Evolutionary conservation across 2,113 vertebrate genomes (phyloP).

Genomic region (Tupaia chinensis): DNA sequence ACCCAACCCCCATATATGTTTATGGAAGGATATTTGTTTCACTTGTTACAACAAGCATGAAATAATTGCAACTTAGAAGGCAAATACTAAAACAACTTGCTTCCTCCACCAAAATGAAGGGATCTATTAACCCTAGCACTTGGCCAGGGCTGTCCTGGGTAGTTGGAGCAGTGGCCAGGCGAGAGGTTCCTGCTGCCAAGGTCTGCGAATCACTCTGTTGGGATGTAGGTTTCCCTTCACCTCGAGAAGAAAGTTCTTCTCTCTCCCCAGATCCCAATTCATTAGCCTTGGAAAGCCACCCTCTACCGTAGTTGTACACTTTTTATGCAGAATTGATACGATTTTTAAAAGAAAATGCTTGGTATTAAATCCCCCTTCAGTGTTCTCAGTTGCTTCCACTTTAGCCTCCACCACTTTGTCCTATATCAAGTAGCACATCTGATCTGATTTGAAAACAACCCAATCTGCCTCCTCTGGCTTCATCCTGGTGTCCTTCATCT

Average conservation of each 20-base stretch:
- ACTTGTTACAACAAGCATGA: not conserved
- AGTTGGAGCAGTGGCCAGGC: not conserved
- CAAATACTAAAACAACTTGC: not conserved
- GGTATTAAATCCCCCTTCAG: too few relatives aligned
- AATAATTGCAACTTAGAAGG: not conserved
- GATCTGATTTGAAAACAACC: not conserved
- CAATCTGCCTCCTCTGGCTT: not conserved
- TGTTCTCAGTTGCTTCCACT: not conserved
- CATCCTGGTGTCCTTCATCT: not conserved
- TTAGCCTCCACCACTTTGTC: not conserved
- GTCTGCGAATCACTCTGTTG: not conserved
- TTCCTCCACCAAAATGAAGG: not conserved
- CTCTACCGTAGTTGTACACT: not conserved
- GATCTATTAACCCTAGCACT: rapidly evolving
- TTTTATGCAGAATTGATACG: not conserved
- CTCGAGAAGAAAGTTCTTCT: not conserved
- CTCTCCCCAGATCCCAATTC: not conserved
- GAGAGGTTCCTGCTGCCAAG: not conserved
- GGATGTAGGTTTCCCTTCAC: not conserved
- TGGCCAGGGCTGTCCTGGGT: too few relatives aligned
- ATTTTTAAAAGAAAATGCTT: not conserved
- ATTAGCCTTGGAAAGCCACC: not conserved
- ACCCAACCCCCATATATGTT: not conserved
- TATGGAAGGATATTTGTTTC: not conserved
- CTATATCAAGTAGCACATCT: not conserved